phyloP scores from a whole-genome alignment of 2,797 vertebrate species.

The Amphiprion clarkii region DNA sequence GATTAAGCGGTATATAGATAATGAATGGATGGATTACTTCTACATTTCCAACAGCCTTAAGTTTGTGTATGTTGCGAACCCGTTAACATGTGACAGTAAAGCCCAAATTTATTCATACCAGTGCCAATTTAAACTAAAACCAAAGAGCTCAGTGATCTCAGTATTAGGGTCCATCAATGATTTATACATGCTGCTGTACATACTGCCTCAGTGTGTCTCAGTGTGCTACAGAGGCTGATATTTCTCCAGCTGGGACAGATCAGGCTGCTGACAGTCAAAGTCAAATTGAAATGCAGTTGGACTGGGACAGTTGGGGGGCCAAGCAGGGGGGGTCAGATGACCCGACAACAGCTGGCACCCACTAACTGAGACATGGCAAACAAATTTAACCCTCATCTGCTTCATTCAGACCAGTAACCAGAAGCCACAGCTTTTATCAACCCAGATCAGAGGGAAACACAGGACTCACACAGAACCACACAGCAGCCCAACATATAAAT shows the following conservation, averaged over 20 bases:
- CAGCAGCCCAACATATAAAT: constrained; percentile 31
- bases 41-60: no score
- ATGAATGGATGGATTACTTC: no score
- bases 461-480: constrained; percentile 28
- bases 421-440: constrained; percentile 80
- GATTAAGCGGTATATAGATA: no score
- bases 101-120: no score
- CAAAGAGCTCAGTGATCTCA: no score
- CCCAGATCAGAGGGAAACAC: constrained; percentile 51
- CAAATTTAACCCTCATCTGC: constrained; percentile 44
- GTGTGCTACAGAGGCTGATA: no score
- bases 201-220: no score
- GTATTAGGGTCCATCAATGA: no score
- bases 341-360: constrained; percentile 66
- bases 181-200: no score
- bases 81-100: no score
- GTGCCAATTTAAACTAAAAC: no score
- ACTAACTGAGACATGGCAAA: constrained; percentile 47
- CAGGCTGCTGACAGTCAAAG: constrained; percentile 9
- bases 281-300: not conserved
- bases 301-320: accelerated
- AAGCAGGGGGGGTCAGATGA: constrained; percentile 9
- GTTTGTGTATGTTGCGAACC: no score
- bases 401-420: constrained; percentile 61
- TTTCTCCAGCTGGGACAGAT: not conserved